Base-by-base conservation (phyloP, 2,888 invertebrate genomes). In the Xestobium rufovillosum region DNA sequence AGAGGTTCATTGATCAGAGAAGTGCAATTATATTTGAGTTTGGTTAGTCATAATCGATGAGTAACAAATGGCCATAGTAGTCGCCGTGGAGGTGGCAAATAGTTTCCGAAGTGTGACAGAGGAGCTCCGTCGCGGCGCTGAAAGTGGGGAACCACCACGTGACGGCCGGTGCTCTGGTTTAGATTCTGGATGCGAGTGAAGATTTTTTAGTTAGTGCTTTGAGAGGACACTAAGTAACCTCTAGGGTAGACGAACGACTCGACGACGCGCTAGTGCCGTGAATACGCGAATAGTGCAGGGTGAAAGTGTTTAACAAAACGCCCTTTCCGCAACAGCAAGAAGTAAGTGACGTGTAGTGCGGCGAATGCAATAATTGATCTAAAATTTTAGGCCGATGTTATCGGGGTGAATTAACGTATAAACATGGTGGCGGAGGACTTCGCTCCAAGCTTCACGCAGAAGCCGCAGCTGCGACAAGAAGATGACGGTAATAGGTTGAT, bases 381-480 rank as follows among this genome's bases (percentile, higher is more conserved):
- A 2, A 17, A 6, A 34, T 51, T 52, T 47, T 52, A 62, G 65
- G 61, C 59, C 55, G 37, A 32, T 33, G 57, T 57, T 59, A 57
- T 58, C 59, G 57, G 57, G 53, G 51, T 60, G 59, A 52, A 48
- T 40, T 51, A 52, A 51, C 38, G 45, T 31, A 45, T 36, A 52
- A 64, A 60, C 56, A 86, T 86, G 84, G 82, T 83, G 71, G 77
- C 83, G 65, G 92, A 92, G 70, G 91, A 92, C 71, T 86, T 91
- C 74, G 92, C 95, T 72, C 95, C 95, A 69, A 94, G 92, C 78
- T 95, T 96, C 76, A 90, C 91, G 54, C 91, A 94, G 74, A 95
- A 95, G 81, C 95, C 95, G 50, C 89, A 90, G 69, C 79, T 96
- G 57, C 78, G 92, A 53, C 94, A 96, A 68, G 95, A 95, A 66